phyloP scores from a whole-genome alignment of 23 tunicate genomes.

The Oikopleura dioica region DNA sequence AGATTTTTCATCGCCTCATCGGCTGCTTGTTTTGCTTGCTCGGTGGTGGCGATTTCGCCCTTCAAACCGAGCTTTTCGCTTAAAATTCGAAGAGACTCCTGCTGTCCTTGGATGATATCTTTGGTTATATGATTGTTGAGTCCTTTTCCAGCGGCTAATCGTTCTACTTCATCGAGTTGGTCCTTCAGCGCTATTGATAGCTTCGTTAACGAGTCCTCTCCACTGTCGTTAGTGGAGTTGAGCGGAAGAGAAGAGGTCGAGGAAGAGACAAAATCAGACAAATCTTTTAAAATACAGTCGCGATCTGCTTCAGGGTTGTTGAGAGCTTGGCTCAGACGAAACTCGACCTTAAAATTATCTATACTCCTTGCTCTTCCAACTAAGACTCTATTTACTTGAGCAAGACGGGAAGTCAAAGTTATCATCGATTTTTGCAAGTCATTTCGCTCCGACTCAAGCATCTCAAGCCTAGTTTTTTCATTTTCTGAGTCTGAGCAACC shows the following conservation, averaged over 20 bases:
- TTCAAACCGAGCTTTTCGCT: constrained; percentile 1
- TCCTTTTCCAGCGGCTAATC: neutral
- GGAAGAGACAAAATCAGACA: constrained; percentile 6
- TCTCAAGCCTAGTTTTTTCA: neutral
- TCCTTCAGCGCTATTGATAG: neutral
- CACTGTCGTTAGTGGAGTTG: neutral
- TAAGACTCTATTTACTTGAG: neutral
- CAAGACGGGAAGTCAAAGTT: neutral
- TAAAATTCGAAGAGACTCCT: neutral
- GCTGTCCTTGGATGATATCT: neutral
- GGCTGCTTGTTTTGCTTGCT: neutral
- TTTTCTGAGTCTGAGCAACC: constrained; percentile 3
- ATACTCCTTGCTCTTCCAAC: too few relatives aligned
- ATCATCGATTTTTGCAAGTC: constrained; percentile 5
- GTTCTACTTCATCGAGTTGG: constrained; percentile 8
- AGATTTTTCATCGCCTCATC: constrained; percentile 9
- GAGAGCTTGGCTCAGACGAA: constrained; percentile 3
- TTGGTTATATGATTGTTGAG: neutral
- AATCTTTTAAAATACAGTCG: neutral
- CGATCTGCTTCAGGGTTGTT: neutral
- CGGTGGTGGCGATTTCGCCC: neutral
- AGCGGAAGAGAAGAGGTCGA: neutral
- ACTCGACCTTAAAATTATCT: neutral
- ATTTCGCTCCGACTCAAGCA: neutral
- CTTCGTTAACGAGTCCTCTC: neutral